These are phyloP conservation scores for Brachionus sp. DNA, from an alignment of 1,140 invertebrate genomes.

Conservation along the genomic window DNA sequence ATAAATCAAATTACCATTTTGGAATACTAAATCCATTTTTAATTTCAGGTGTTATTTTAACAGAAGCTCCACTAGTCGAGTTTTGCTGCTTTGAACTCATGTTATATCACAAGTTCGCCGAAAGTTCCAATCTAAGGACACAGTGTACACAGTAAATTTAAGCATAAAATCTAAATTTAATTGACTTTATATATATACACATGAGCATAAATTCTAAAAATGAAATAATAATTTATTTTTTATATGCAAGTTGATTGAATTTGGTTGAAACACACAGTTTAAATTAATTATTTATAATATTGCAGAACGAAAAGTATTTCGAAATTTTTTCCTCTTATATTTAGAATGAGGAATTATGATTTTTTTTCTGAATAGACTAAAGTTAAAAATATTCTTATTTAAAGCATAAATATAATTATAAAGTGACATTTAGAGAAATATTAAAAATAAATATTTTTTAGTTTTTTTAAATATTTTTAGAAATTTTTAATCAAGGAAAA, in stretches of 20 bases:
- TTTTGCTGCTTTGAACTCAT: background rate
- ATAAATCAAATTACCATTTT: background rate
- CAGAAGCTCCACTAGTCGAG: background rate
- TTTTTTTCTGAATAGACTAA: background rate
- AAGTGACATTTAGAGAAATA: too few relatives aligned
- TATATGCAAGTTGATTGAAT: background rate
- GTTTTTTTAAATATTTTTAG: too few relatives aligned
- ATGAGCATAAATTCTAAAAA: background rate
- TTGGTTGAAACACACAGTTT: background rate
- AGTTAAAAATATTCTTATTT: too few relatives aligned
- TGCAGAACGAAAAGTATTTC: background rate
- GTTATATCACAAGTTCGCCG: background rate
- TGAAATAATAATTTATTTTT: conserved; percentile 8
- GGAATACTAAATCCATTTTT: background rate
- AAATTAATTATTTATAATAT: background rate
- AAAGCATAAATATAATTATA: too few relatives aligned
- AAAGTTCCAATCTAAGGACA: conserved; percentile 6
- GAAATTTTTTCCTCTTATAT: background rate
- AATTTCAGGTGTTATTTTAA: background rate
- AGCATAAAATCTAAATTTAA: background rate
- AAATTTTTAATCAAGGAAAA: too few relatives aligned
- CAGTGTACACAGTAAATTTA: background rate
- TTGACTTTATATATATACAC: background rate
- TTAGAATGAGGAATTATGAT: background rate
- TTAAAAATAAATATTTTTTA: too few relatives aligned